Evolutionary conservation across 2,113 vertebrate genomes (phyloP).

Genomic region (Pholis gunnellus): DNA sequence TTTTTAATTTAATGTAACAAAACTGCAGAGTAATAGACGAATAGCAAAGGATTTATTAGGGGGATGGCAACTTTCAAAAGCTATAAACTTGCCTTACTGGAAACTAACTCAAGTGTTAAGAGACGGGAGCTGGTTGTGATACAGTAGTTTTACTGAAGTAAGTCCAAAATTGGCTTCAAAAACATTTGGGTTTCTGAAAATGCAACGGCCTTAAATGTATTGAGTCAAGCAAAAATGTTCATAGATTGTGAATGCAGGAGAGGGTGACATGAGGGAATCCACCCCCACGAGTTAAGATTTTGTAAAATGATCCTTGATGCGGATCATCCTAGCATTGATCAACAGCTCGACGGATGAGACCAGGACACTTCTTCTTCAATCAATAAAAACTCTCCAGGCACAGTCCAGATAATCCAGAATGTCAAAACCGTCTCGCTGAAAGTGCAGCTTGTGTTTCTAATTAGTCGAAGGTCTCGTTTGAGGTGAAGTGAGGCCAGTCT

Average conservation of each 20-base stretch:
- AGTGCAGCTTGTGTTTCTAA: slow-evolving; percentile 1
- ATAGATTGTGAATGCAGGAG: neutral
- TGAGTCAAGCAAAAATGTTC: neutral
- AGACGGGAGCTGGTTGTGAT: neutral
- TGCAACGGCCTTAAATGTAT: neutral
- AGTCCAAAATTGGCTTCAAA: neutral
- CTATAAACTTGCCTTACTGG: neutral
- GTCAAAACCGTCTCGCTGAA: slow-evolving; percentile 17
- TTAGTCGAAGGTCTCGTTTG: slow-evolving; percentile 14
- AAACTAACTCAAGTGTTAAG: neutral
- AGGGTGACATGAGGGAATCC: neutral
- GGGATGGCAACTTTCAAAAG: neutral
- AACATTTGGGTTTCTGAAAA: neutral
- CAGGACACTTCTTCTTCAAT: slow-evolving; percentile 12
- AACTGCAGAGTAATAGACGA: neutral
- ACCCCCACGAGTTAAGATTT: neutral
- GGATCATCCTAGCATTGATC: neutral
- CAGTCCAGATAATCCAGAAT: slow-evolving; percentile 8
- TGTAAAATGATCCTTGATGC: neutral
- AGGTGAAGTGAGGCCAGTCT: slow-evolving; percentile 8
- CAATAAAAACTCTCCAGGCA: slow-evolving; percentile 29
- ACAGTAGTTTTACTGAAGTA: neutral
- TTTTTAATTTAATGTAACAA: neutral
- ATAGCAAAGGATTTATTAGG: neutral
- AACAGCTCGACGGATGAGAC: neutral